phyloP scores from a whole-genome alignment of 1,140 invertebrate genomes.

The Trinorchestia longiramus region DNA sequence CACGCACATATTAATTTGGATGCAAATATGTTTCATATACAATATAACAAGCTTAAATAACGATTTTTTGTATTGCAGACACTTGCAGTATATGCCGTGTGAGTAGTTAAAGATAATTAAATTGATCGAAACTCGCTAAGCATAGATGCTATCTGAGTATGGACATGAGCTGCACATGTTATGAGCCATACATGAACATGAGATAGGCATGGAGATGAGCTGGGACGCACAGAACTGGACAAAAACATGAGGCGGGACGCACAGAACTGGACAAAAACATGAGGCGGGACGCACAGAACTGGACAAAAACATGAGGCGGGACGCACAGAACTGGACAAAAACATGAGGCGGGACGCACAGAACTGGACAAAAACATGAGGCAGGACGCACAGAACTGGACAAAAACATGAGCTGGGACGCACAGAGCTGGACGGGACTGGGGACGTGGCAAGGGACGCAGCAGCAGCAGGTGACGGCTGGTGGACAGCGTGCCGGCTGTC shows the following conservation, averaged over 20 bases:
- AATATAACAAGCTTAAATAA: too few relatives aligned
- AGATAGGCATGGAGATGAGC: too few relatives aligned
- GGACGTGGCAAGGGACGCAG: neutral
- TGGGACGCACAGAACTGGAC: too few relatives aligned
- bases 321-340: neutral
- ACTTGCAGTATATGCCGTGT: too few relatives aligned
- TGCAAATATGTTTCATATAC: too few relatives aligned
- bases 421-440: neutral
- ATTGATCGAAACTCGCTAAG: neutral
- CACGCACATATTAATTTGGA: too few relatives aligned
- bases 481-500: constrained; percentile 1
- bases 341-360: neutral
- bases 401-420: neutral
- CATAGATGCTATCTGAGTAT: neutral
- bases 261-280: neutral
- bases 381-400: neutral
- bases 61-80: too few relatives aligned
- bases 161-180: neutral
- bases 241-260: too few relatives aligned
- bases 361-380: neutral
- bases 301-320: neutral
- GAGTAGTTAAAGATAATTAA: too few relatives aligned
- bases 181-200: neutral
- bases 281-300: neutral
- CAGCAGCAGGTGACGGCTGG: neutral